Base-by-base conservation (phyloP, 2,113 vertebrate species). In the Aspiorhynchus laticeps region DNA sequence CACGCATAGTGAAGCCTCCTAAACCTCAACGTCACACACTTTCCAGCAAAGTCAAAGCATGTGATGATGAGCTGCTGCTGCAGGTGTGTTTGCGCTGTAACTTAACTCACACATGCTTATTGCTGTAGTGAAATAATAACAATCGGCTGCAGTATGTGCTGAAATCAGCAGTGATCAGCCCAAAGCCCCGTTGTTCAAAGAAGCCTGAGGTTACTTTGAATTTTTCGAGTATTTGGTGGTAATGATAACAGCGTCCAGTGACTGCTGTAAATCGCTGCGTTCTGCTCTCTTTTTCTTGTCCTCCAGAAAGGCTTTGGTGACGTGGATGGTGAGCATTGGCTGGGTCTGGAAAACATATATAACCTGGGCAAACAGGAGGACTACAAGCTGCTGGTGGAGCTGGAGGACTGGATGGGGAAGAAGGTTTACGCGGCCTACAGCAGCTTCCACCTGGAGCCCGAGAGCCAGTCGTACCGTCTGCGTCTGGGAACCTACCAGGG, bases 391-490 rank as follows among this genome's bases (percentile, higher is more conserved):
- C 81, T 98, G 92, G 97, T 99, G 87, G 98, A 99, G 91, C 83
- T 99, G 91, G 97, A 99, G 94, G 98, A 99, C 94, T 99, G 98
- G 98, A 97, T 97, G 94, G 96, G 95, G 85, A 99, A 99, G 91
- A 99, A 98, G 92, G 97, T 99, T 11, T 99, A 99, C 0, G 98
- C 98, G 2, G 97, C 99, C 92, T 99, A 99, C 83, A 97, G 95
- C 92, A 99, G 98, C 91, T 99, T 99, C 92, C 96, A 96, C 48
- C 94, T 99, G 89, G 98, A 99, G 92, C 96, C 97, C 0, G 98
- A 99, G 91, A 97, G 94, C 0, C 97, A 99, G 83, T 96, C 95
- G 84, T 99, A 97, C 86, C 95, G 97, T 1, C 93, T 99, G 76
- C 95, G 98, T 10, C 90, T 99, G 87, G 98, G 98, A 17, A 97